Evolutionary conservation across 2,888 invertebrate species (phyloP).

Genomic region (Maniola hyperantus): DNA sequence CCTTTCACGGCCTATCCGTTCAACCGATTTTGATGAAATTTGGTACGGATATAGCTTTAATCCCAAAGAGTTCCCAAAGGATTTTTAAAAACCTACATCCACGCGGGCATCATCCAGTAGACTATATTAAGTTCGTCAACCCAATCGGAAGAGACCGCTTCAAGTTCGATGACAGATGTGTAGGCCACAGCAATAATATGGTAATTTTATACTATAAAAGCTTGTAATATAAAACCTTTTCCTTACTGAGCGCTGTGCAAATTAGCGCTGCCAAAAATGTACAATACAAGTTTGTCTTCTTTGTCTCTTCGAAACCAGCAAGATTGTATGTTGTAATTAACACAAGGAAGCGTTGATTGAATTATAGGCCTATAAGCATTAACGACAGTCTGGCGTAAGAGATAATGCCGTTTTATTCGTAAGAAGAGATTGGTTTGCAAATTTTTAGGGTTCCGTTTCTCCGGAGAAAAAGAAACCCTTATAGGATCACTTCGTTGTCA

Average conservation of each 20-base stretch:
- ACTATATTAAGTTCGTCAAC: not conserved
- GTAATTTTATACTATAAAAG: not conserved
- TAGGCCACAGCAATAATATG: not conserved
- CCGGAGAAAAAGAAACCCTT: too few relatives aligned
- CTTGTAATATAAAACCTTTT: slow-evolving; percentile 6
- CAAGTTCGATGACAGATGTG: not conserved
- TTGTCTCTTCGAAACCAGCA: slow-evolving; percentile 8
- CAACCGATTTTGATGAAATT: too few relatives aligned
- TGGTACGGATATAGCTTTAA: too few relatives aligned
- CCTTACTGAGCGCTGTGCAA: not conserved
- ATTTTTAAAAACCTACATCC: too few relatives aligned
- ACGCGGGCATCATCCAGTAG: too few relatives aligned
- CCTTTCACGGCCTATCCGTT: too few relatives aligned
- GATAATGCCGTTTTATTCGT: not conserved
- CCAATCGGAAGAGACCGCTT: not conserved
- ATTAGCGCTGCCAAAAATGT: slow-evolving; percentile 8
- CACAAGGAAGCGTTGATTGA: not conserved
- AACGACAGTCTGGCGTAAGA: not conserved
- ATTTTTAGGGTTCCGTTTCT: not conserved
- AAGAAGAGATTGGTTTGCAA: not conserved
- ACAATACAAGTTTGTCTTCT: slow-evolving; percentile 1
- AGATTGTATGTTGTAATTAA: not conserved
- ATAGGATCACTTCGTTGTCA: too few relatives aligned
- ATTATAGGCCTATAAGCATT: not conserved
- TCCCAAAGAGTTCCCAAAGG: too few relatives aligned